Evolutionary conservation across 2,797 vertebrate species (phyloP), one percentile per base, ranked within the genome.

Genomic region (Coilia nasus): DNA sequence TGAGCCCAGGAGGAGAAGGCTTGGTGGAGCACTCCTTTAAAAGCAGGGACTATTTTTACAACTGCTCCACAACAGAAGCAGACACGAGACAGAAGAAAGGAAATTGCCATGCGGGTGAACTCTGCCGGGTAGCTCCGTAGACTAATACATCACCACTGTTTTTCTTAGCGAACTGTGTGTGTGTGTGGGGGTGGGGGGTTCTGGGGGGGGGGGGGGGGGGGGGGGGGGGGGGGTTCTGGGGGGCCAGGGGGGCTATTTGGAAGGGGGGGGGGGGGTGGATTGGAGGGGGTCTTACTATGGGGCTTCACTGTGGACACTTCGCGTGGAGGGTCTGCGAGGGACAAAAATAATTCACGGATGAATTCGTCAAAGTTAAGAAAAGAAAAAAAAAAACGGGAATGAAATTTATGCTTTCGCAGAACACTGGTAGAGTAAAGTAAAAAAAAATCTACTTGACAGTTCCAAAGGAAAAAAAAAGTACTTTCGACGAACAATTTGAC

Each of bases 1-100:
- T 93, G 93, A 95, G 90, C 75, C 89, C 88, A 47, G 82, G 85
- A 44, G 86, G 85, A 94, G 92, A 44, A 44, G 90, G 90, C 88
- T 54, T 78, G 88, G 50, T 86, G 12, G 86, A 82, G 85, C 78
- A 10, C 85, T 93, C 91, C 88, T 88, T 90, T 94, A 94, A 88
- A 94, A 92, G 89, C 91, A 87, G 86, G 87, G 92, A 90, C 90
- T 95, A 94, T 93, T 96, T 96, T 96, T 95, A 95, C 92, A 95
- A 91, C 88, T 90, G 91, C 88, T 92, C 84, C 89, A 93, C 92
- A 93, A 94, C 89, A 94, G 93, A 93, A 91, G 92, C 90, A 95
- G 93, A 92, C 90, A 91, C 57, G 91, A 95, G 94, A 93, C 89
- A 93, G 91, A 95, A 96, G 94, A 95, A 95, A 95, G 94, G 93